Evolutionary conservation across 1,140 invertebrate genomes (phyloP).

Genomic region (Diorhabda sublineata): DNA sequence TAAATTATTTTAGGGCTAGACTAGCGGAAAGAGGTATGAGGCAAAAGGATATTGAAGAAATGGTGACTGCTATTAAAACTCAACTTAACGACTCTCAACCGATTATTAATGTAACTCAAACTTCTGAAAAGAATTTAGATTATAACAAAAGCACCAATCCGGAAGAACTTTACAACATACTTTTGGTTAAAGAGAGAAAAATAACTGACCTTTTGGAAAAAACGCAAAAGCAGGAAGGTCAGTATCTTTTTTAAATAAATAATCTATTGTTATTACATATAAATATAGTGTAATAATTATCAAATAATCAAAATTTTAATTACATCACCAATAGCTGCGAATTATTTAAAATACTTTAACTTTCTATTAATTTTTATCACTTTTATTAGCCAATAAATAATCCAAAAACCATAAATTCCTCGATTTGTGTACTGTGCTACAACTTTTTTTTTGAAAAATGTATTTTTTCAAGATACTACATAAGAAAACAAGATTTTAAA

Average conservation of each 20-base stretch:
- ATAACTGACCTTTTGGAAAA: slow-evolving; percentile 51
- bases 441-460: too few species aligned
- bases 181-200: slow-evolving; percentile 51
- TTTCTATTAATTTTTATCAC: too few species aligned
- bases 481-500: too few species aligned
- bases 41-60: slow-evolving; percentile 49
- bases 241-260: background rate
- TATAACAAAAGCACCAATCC: slow-evolving; percentile 40
- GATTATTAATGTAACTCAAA: slow-evolving; percentile 40
- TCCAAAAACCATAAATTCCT: too few species aligned
- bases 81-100: slow-evolving; percentile 48
- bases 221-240: slow-evolving; percentile 59
- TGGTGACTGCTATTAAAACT: slow-evolving; percentile 48
- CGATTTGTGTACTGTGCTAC: too few species aligned
- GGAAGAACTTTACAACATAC: slow-evolving; percentile 42
- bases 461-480: too few species aligned
- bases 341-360: too few species aligned
- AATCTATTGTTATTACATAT: slow-evolving; percentile 56
- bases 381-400: too few species aligned
- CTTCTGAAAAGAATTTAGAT: slow-evolving; percentile 40
- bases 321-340: too few species aligned
- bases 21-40: slow-evolving; percentile 48
- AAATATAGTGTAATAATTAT: slow-evolving; percentile 25
- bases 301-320: too few species aligned
- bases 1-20: slow-evolving; percentile 38